Conservation (phyloP, 1,140 invertebrate genomes). For the Pinna nobilis region DNA sequence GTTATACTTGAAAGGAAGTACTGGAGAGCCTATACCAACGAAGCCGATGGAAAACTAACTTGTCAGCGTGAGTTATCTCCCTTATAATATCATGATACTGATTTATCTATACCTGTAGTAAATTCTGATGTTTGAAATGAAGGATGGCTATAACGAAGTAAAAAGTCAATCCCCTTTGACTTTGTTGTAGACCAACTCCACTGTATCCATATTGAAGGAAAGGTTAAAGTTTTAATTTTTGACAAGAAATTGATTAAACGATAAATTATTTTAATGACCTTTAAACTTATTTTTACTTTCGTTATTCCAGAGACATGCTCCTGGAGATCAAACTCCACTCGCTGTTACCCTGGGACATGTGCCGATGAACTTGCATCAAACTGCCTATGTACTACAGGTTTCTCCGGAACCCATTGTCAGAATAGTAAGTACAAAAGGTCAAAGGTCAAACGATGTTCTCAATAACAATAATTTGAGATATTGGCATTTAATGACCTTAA, state of each 20-base stretch:
- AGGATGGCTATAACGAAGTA: too few species aligned
- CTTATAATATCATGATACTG: not conserved
- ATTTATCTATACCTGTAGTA: too few species aligned
- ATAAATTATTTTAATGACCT: not conserved
- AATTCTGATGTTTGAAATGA: too few species aligned
- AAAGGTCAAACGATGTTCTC: not conserved
- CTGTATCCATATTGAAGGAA: too few species aligned
- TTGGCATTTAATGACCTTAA: not conserved
- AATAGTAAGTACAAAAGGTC: conserved; percentile 37
- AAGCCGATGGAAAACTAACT: conserved; percentile 2
- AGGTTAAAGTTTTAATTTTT: too few species aligned
- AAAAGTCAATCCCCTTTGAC: too few species aligned
- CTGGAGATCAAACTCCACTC: conserved; percentile 45
- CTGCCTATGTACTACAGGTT: conserved; percentile 44
- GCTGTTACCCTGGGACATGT: conserved; percentile 51
- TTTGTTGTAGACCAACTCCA: too few species aligned
- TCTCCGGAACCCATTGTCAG: conserved; percentile 41
- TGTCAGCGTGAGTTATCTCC: conserved; percentile 36
- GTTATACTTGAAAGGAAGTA: conserved; percentile 23
- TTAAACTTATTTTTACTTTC: too few species aligned
- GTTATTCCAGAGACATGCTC: conserved; percentile 52
- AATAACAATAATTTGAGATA: not conserved
- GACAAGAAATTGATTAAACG: too few species aligned
- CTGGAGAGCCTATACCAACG: conserved; percentile 34
- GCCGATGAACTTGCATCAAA: conserved; percentile 19